Evolutionary conservation across 2,888 invertebrate species (phyloP), one percentile per base, ranked within the genome.

Genomic region (Diachrysia chrysitis): DNA sequence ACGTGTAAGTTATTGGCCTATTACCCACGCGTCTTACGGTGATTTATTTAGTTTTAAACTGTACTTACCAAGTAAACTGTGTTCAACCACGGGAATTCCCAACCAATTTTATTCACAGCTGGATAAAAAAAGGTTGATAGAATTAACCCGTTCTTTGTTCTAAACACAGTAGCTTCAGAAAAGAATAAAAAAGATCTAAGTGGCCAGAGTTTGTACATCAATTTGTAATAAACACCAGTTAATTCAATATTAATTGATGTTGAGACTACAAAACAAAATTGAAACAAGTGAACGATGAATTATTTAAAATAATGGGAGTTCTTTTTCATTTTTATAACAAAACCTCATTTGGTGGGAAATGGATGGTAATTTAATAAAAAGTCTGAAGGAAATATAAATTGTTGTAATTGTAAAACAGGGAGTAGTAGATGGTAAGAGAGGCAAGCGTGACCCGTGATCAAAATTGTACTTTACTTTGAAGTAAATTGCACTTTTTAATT

Each of bases 311-410:
- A 78, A 75, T 68, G 70, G 75, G 71, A 65, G 81, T 79, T 81
- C 61, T 76, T 77, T 81, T 82, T 79, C 75, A 79, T 81, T 83
- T 79, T 73, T 71, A 73, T 73, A 69, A 78, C 70, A 86, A 76
- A 83, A 77, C 78, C 82, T 85, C 82, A 82, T 69, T 71, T 66
- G 69, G 70, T 72, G 70, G 79, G 84, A 86, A 87, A 87, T 85
- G 80, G 84, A 85, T 84, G 82, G 80, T 87, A 88, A 87, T 89
- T 86, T 86, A 88, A 87, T 86, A 87, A 87, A 88, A 85, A 83
- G 85, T 83, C 84, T 80, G 83, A 82, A 76, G 63, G 77, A 81
- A 81, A 85, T 84, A 87, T 84, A 86, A 87, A 85, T 87, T 84
- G 83, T 73, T 66, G 82, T 84, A 85, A 87, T 87, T 87, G 85